These are phyloP conservation scores for Eurypyga helias DNA, from an alignment of 2,113 vertebrate genomes.

Conservation along the genomic window DNA sequence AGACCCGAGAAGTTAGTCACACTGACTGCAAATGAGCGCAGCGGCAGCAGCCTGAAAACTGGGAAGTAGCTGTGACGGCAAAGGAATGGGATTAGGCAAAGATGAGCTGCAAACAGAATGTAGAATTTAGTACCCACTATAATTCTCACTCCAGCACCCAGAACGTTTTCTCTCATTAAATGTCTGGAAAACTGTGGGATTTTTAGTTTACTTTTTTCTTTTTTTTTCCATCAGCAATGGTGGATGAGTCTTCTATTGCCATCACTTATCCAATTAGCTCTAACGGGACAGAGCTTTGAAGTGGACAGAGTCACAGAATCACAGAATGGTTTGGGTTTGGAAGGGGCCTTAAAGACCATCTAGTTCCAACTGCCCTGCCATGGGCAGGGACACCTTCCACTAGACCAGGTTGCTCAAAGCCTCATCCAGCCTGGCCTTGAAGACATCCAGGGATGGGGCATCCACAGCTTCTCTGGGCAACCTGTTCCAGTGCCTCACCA, in stretches of 20 bases:
- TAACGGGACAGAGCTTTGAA: background rate
- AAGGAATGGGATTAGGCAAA: background rate
- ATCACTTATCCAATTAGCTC: background rate
- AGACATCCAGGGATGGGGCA: too few species aligned
- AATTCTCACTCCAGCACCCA: background rate
- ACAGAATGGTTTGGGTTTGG: too few species aligned
- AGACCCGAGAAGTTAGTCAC: background rate
- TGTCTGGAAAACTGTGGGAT: background rate
- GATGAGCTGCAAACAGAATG: background rate
- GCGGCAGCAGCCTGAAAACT: background rate
- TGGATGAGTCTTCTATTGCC: background rate
- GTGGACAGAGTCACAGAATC: background rate
- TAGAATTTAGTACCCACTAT: background rate
- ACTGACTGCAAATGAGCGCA: rapidly evolving
- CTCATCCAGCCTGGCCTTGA: too few species aligned
- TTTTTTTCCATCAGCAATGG: background rate
- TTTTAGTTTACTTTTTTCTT: too few species aligned
- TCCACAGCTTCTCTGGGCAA: too few species aligned
- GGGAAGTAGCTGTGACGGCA: background rate
- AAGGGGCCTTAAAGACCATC: too few species aligned
- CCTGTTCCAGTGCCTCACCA: too few species aligned
- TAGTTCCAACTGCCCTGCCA: too few species aligned
- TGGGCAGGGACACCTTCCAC: too few species aligned
- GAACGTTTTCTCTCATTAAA: background rate
- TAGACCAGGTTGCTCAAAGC: too few species aligned